Percentiles rank a stretch among this genome's conserved stretches.
These are phyloP conservation scores for Heterodera filipjevi DNA, from an alignment of 2,888 invertebrate species.

Conservation along the genomic window DNA sequence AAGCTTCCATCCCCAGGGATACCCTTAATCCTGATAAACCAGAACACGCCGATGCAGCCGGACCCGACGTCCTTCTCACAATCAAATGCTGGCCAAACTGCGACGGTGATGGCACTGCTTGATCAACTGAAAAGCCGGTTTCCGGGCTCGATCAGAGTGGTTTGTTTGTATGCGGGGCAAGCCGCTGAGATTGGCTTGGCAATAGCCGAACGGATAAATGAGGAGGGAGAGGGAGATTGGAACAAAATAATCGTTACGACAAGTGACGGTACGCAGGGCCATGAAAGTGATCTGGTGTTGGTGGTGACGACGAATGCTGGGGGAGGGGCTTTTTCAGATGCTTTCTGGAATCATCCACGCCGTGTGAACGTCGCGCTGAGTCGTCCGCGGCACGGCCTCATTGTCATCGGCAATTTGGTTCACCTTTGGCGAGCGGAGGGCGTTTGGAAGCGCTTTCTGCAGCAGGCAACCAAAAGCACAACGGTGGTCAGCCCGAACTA, in stretches of 20 bases:
- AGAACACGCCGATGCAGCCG: background rate
- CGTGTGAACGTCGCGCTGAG: background rate
- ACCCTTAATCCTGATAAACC: slow-evolving; percentile 7
- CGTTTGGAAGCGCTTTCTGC: background rate
- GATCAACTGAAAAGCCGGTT: background rate
- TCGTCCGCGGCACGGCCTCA: background rate
- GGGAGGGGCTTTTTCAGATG: background rate
- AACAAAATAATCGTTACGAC: background rate
- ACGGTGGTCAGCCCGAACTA: background rate
- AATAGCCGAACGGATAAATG: background rate
- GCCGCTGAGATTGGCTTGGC: background rate
- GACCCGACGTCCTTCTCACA: slow-evolving; percentile 11
- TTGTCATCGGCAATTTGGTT: background rate
- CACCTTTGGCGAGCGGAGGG: background rate
- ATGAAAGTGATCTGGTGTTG: background rate
- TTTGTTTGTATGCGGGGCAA: slow-evolving; percentile 11
- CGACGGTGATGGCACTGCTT: background rate
- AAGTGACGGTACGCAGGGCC: background rate
- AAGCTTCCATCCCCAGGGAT: slow-evolving; percentile 11
- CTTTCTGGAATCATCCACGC: background rate
- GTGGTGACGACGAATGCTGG: background rate
- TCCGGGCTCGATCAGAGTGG: slow-evolving; percentile 3
- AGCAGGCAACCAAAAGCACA: background rate
- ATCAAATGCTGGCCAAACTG: background rate
- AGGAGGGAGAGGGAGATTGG: background rate